These are phyloP conservation scores for Salmo trutta DNA, from an alignment of 2,797 vertebrate species.

Conservation along the genomic window DNA sequence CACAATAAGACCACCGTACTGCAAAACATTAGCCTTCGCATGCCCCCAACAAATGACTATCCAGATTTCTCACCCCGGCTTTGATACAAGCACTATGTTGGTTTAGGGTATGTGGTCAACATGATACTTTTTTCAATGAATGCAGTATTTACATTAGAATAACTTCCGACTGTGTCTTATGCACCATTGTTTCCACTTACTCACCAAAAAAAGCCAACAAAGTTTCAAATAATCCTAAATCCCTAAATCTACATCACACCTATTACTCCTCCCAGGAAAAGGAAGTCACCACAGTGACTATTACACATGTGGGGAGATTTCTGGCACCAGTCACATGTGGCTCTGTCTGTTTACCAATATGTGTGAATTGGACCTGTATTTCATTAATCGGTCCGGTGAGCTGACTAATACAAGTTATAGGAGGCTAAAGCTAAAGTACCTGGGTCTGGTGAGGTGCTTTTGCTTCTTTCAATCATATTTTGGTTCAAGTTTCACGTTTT, in stretches of 20 bases:
- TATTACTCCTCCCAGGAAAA: too few relatives aligned
- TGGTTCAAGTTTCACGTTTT: neutral
- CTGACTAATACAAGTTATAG: slow-evolving; percentile 71
- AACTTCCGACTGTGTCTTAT: too few relatives aligned
- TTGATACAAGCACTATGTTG: neutral
- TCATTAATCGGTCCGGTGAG: slow-evolving; percentile 74
- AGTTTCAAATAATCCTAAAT: neutral
- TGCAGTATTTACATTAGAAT: too few relatives aligned
- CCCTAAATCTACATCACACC: too few relatives aligned
- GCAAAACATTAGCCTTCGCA: neutral
- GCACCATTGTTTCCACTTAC: too few relatives aligned
- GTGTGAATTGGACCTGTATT: slow-evolving; percentile 69
- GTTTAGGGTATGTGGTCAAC: neutral
- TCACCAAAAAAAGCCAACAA: neutral
- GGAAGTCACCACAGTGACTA: neutral
- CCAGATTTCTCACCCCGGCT: neutral
- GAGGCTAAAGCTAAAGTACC: slow-evolving; percentile 43
- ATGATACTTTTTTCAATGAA: neutral
- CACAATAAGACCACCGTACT: neutral
- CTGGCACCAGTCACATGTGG: slow-evolving; percentile 13
- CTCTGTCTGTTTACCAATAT: slow-evolving; percentile 73
- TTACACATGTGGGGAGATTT: too few relatives aligned
- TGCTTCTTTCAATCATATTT: slow-evolving; percentile 48
- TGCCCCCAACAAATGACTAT: neutral
- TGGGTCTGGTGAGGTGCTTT: slow-evolving; percentile 36